Conservation (phyloP, 2,888 invertebrate species). For the Aphidoletes aphidimyza region DNA sequence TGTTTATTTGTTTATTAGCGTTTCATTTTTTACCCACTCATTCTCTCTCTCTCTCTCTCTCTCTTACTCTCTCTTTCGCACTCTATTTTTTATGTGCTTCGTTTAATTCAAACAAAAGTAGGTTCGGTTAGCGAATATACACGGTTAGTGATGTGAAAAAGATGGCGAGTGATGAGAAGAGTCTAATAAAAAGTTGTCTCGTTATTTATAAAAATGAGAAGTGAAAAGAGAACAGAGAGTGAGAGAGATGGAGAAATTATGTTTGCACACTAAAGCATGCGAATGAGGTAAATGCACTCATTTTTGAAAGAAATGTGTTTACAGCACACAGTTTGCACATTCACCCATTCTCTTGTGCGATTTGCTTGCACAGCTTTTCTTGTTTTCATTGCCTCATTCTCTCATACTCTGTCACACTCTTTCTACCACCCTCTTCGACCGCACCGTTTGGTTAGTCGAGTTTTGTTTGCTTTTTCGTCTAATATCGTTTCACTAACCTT, state of each 20-base stretch:
- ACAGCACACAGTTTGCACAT: constrained; percentile 1
- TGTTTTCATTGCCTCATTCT: background rate
- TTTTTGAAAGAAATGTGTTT: constrained; percentile 21
- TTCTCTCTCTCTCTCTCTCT: no score
- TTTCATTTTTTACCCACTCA: no score
- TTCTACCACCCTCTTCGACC: background rate
- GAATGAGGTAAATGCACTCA: constrained; percentile 36
- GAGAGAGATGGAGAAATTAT: background rate
- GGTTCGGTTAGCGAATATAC: background rate
- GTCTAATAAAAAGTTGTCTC: constrained; percentile 19
- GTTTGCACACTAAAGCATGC: constrained; percentile 25
- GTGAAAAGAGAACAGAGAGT: background rate
- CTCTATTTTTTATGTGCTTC: constrained; percentile 27
- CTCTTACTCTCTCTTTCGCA: no score
- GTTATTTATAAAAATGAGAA: constrained; percentile 9
- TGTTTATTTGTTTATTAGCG: constrained; percentile 34
- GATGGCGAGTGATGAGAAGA: background rate
- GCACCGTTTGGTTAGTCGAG: background rate
- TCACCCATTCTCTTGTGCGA: background rate
- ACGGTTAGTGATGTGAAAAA: background rate
- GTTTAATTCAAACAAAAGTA: constrained; percentile 21
- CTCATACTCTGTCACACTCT: background rate
- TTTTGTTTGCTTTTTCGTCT: constrained; percentile 36
- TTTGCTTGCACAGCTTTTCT: background rate
- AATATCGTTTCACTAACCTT: constrained; percentile 33